Evolutionary conservation across 2,797 vertebrate species (phyloP).

Genomic region (Coranthus polyacanthus): DNA sequence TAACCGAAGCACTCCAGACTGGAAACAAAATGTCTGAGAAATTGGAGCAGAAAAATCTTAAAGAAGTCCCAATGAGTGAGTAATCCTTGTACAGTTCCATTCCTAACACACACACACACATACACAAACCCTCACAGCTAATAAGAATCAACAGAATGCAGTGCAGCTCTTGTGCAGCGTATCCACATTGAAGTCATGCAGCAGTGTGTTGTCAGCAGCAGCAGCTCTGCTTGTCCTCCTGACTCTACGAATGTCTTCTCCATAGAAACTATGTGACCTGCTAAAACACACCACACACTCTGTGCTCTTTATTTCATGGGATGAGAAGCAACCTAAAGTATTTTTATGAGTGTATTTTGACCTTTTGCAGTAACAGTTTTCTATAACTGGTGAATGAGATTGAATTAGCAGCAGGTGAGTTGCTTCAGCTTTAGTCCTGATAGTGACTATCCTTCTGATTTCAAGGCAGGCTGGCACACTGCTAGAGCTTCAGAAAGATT

Average conservation of each 20-base stretch:
- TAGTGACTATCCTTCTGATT: neutral
- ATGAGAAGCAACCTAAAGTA: neutral
- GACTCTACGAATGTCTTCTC: conserved; percentile 7
- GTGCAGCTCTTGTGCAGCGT: neutral
- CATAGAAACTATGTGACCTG: conserved; percentile 5
- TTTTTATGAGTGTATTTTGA: conserved; percentile 8
- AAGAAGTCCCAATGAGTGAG: neutral
- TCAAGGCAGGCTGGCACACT: neutral
- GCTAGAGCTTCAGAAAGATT: no score
- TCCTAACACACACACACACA: conserved; percentile 6
- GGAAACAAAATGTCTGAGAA: no score
- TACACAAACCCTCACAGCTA: neutral
- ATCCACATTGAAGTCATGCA: no score
- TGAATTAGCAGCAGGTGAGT: no score
- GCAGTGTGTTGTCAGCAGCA: neutral
- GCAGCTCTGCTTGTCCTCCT: neutral
- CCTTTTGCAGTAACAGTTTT: neutral
- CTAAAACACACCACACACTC: neutral
- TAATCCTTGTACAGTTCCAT: conserved; percentile 10
- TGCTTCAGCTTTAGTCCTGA: no score
- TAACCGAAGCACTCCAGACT: neutral
- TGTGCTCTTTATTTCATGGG: neutral
- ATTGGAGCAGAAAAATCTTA: neutral
- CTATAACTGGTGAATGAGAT: conserved; percentile 9
- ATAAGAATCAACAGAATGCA: neutral